These are phyloP conservation scores for Ariolimax columbianus DNA, from an alignment of 2,888 invertebrate species.

Conservation along the genomic window DNA sequence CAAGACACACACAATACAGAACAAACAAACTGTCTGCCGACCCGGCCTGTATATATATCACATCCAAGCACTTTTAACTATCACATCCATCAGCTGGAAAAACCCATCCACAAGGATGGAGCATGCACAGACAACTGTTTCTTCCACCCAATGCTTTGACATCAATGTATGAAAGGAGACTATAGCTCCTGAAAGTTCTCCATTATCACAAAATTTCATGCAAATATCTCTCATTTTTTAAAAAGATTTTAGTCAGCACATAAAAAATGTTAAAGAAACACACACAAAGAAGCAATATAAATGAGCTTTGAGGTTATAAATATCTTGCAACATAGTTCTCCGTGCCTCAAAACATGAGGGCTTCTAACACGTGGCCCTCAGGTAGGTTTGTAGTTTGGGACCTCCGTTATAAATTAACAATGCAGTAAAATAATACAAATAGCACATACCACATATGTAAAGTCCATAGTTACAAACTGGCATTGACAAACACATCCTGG, in stretches of 20 bases:
- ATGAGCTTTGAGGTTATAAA: neutral
- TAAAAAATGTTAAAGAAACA: neutral
- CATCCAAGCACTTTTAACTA: neutral
- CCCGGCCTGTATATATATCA: neutral
- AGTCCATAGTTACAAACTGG: no score
- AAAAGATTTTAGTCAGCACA: neutral
- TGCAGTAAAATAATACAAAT: neutral
- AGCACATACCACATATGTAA: neutral
- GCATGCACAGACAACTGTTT: no score
- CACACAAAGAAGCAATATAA: neutral
- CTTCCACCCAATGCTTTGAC: no score
- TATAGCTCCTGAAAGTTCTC: neutral
- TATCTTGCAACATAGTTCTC: neutral
- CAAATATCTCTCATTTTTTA: neutral
- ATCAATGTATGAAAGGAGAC: neutral
- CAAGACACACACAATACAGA: neutral
- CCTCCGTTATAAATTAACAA: neutral
- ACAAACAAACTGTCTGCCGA: neutral
- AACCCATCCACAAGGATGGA: no score
- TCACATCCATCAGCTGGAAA: neutral
- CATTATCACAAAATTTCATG: constrained; percentile 1
- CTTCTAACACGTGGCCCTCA: no score
- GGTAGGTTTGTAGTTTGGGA: no score
- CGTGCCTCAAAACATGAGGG: no score
- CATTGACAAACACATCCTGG: no score